Percentiles rank a stretch among this genome's conserved stretches.
phyloP scores from a whole-genome alignment of 2,888 invertebrate genomes.

The Pristionchus entomophagus region DNA sequence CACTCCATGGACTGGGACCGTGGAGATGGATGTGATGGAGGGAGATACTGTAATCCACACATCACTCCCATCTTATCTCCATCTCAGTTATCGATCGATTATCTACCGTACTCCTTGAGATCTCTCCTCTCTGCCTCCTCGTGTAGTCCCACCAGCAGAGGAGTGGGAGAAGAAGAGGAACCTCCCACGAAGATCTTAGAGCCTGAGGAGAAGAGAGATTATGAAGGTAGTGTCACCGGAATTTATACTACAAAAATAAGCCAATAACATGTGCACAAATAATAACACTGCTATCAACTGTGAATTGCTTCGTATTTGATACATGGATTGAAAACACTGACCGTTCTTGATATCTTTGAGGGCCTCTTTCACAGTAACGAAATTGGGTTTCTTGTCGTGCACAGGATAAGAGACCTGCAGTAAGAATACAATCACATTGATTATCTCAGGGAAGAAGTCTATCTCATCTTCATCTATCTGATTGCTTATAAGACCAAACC shows the following conservation, averaged over 20 bases:
- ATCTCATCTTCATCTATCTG: too few species aligned
- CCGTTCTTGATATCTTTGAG: constrained; percentile 63
- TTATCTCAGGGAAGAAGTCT: too few species aligned
- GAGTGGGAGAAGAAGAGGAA: constrained; percentile 91
- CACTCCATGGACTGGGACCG: constrained; percentile 85
- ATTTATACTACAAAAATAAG: too few species aligned
- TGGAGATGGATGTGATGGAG: constrained; percentile 96
- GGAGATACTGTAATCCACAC: constrained; percentile 79
- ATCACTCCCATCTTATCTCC: constrained; percentile 80
- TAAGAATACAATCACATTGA: not conserved
- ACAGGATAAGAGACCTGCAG: constrained; percentile 62
- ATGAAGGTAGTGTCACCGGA: too few species aligned
- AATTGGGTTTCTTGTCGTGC: constrained; percentile 60
- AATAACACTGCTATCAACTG: too few species aligned
- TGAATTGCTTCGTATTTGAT: not conserved
- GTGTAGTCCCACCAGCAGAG: constrained; percentile 87
- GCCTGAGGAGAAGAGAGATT: constrained; percentile 80
- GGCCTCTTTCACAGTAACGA: constrained; percentile 62
- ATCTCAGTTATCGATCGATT: constrained; percentile 77
- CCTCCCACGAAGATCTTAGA: constrained; percentile 90
- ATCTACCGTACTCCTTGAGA: constrained; percentile 81
- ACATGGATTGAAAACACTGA: not conserved
- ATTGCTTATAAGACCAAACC: too few species aligned
- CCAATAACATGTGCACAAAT: too few species aligned
- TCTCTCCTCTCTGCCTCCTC: constrained; percentile 84